Evolutionary conservation across 2,113 vertebrate genomes (phyloP).

Genomic region (Alexandromys fortis): DNA sequence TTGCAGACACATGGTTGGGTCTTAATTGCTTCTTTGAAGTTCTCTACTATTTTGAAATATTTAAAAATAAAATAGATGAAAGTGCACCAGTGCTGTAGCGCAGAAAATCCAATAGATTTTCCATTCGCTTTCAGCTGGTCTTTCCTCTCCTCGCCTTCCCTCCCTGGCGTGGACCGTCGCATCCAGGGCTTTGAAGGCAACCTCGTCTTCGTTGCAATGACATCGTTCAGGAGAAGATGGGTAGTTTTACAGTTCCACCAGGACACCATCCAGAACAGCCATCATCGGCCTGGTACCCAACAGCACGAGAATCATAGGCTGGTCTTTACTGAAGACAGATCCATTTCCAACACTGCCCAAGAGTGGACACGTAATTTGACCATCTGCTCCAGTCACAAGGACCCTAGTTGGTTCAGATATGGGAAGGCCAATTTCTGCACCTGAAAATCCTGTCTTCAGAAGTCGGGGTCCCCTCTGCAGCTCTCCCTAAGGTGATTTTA

Average conservation of each 20-base stretch:
- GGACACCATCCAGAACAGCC: constrained; percentile 93
- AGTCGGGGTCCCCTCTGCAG: not conserved
- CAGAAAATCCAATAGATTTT: not conserved
- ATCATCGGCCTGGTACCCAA: constrained; percentile 96
- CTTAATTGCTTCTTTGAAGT: not conserved
- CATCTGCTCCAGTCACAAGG: constrained; percentile 95
- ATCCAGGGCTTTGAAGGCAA: constrained; percentile 96
- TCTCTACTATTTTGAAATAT: not conserved
- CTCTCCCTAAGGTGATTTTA: not conserved
- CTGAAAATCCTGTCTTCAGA: not conserved
- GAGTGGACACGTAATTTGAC: constrained; percentile 96
- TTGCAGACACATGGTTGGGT: not conserved
- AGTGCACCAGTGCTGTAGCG: not conserved
- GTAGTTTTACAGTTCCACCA: constrained; percentile 98
- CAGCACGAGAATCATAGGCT: constrained; percentile 92
- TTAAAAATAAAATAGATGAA: not conserved
- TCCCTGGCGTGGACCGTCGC: constrained; percentile 95
- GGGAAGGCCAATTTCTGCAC: not conserved
- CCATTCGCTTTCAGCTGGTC: constrained; percentile 90
- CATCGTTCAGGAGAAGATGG: constrained; percentile 93
- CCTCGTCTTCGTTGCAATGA: constrained; percentile 95
- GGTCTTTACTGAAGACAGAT: constrained; percentile 97
- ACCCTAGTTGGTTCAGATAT: constrained; percentile 91
- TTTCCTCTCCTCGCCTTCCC: constrained; percentile 97
- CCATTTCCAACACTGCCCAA: constrained; percentile 96